These are phyloP conservation scores for Telmatochromis brachygnathus DNA, from an alignment of 2,113 vertebrate species.

Conservation along the genomic window DNA sequence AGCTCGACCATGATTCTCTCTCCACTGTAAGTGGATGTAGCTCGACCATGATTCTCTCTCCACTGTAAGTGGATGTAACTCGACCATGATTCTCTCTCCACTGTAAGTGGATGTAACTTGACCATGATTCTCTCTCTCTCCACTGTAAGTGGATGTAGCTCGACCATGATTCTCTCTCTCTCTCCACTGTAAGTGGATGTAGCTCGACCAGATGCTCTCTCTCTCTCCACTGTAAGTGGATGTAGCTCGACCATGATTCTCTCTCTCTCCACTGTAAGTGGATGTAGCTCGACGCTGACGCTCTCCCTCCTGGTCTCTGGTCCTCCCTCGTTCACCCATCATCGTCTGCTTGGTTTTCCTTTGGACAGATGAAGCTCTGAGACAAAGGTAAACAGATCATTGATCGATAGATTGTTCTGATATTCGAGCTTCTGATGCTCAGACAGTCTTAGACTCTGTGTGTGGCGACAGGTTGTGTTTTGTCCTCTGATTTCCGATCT, in stretches of 20 bases:
- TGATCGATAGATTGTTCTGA: background rate
- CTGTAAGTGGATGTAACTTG: accelerated
- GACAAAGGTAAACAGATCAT: background rate
- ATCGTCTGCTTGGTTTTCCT: background rate
- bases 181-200: accelerated
- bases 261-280: background rate
- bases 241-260: accelerated
- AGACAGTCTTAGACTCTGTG: background rate
- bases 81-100: accelerated
- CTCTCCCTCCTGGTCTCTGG: accelerated
- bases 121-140: background rate
- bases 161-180: accelerated
- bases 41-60: accelerated
- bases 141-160: accelerated
- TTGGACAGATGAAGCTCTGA: slow-evolving; percentile 9
- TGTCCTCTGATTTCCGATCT: accelerated
- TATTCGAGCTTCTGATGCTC: background rate
- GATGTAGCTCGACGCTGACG: accelerated
- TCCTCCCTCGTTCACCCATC: background rate
- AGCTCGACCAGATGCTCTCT: background rate
- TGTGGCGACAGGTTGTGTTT: accelerated
- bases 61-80: accelerated
- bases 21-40: accelerated
- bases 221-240: background rate
- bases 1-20: background rate